Conservation (phyloP, 92 coral and sea anemone genomes). For the Siderastrea radians region DNA sequence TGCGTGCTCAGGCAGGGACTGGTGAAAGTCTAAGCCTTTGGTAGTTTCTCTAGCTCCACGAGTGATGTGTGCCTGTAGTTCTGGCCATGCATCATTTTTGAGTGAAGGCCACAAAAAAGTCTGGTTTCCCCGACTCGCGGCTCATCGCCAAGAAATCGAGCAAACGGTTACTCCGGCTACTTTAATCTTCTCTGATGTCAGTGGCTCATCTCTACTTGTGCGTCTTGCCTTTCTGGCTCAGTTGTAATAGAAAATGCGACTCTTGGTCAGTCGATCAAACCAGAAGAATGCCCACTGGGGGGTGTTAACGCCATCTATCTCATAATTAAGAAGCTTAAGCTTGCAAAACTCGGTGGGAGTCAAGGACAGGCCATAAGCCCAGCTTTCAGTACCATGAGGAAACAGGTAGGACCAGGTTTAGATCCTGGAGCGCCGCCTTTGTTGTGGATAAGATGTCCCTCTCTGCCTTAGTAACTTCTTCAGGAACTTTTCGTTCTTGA, state of each 20-base stretch:
- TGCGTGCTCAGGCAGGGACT: too few species aligned
- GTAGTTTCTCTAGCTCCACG: not conserved
- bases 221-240: not conserved
- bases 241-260: constrained; percentile 2
- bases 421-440: constrained; percentile 1
- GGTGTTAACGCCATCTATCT: constrained; percentile 2
- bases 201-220: not conserved
- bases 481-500: not conserved
- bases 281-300: not conserved
- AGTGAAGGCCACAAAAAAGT: constrained; percentile 8
- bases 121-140: not conserved
- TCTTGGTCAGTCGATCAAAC: too few species aligned
- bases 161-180: constrained; percentile 3
- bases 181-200: not conserved
- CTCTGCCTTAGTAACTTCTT: not conserved
- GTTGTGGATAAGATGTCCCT: not conserved
- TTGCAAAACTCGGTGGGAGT: constrained; percentile 1
- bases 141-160: constrained; percentile 12
- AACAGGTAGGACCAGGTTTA: constrained; percentile 15
- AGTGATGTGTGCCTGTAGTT: not conserved
- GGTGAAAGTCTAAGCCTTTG: too few species aligned
- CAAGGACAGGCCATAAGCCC: not conserved
- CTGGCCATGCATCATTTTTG: constrained; percentile 14
- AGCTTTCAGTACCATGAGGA: constrained; percentile 9
- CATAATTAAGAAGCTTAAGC: constrained; percentile 3